These are phyloP conservation scores for Cylindroiulus punctatus DNA, from an alignment of 2,888 invertebrate genomes.

Conservation along the genomic window DNA sequence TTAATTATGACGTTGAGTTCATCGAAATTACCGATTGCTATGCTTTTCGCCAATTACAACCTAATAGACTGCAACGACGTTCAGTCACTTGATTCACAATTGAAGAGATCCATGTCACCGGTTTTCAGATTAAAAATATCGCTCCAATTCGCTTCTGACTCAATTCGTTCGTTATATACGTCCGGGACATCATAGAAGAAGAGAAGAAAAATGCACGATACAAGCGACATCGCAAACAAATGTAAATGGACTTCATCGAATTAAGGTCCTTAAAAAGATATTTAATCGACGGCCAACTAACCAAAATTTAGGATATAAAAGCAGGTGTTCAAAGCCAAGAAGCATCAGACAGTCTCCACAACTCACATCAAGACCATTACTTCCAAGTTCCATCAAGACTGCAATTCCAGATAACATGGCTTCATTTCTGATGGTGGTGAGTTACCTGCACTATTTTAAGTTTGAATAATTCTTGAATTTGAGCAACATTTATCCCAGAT, in stretches of 20 bases:
- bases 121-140: constrained; percentile 7
- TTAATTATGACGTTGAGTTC: not conserved
- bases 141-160: not conserved
- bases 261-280: not conserved
- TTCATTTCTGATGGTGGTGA: not conserved
- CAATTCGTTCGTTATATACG: not conserved
- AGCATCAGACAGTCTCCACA: not conserved
- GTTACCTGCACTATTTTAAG: not conserved
- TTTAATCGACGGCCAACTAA: not conserved
- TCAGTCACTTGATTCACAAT: constrained; percentile 9
- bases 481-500: too few species aligned
- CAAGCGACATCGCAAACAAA: not conserved
- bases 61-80: constrained; percentile 14
- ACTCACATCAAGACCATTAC: not conserved
- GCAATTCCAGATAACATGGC: not conserved
- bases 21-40: not conserved
- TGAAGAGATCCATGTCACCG: constrained; percentile 28
- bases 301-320: not conserved
- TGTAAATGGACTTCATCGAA: not conserved
- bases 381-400: not conserved
- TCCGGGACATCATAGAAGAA: not conserved
- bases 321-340: not conserved
- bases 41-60: constrained; percentile 17
- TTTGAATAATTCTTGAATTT: too few species aligned
- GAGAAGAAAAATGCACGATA: not conserved